Percentiles rank a stretch among this genome's conserved stretches.
These are phyloP conservation scores for Strigamia maritima DNA, from an alignment of 2,888 invertebrate genomes.

Conservation along the genomic window DNA sequence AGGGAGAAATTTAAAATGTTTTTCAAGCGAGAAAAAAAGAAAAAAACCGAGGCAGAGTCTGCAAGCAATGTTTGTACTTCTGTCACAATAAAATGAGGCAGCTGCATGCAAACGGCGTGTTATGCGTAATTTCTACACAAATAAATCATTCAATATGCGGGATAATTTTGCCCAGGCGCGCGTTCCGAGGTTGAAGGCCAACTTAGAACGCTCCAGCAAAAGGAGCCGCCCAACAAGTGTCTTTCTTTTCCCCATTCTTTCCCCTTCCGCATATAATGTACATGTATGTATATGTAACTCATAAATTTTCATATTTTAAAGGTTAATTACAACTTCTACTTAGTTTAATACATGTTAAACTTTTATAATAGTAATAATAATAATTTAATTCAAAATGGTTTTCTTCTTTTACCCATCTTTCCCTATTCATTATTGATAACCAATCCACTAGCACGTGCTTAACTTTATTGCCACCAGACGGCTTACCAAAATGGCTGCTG, in stretches of 20 bases:
- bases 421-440: not conserved
- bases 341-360: too few relatives aligned
- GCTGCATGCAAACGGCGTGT: constrained; percentile 3
- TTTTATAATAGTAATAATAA: too few relatives aligned
- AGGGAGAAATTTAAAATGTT: not conserved
- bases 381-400: not conserved
- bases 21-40: too few relatives aligned
- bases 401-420: not conserved
- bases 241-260: not conserved
- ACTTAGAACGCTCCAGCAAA: not conserved
- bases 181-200: not conserved
- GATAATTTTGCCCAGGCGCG: not conserved
- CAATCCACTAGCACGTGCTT: not conserved
- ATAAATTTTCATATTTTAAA: not conserved
- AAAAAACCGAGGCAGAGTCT: too few relatives aligned
- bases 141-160: not conserved
- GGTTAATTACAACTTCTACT: constrained; percentile 1
- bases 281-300: too few relatives aligned
- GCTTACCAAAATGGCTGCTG: not conserved
- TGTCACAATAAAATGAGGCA: not conserved
- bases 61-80: not conserved
- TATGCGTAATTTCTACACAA: not conserved
- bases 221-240: constrained; percentile 3
- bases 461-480: not conserved
- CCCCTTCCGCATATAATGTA: not conserved